Evolutionary conservation across 1,140 invertebrate species (phyloP), one percentile per base, ranked within the genome.

Genomic region (Grapholita molesta): DNA sequence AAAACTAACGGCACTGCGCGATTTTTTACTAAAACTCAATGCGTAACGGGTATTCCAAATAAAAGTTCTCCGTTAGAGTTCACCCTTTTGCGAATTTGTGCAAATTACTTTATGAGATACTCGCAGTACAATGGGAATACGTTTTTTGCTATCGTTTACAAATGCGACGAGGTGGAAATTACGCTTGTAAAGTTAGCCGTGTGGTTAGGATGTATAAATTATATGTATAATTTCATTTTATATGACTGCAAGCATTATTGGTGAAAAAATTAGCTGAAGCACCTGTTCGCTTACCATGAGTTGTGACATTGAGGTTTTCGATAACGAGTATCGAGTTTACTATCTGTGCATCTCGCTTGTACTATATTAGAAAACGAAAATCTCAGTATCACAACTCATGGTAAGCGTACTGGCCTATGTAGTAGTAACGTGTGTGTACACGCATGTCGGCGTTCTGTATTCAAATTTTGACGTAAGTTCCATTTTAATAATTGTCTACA

Each of bases 21-120:
- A 76, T 78, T 80, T 79, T 70, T 78, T 78, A 78, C 67, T 66
- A 53, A 65, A 73, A 78, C 80, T 79, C 74, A 78, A 78, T 75
- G 73, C 70, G 70, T 84, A 85, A 85, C 79, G 82, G 83, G 72
- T 79, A 73, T 84, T 75, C 74, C 69, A 78, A 82, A 83, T 76
- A 82, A 90, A 87, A 86, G 76, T 83, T 76, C 72, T 70, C 75
- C 70, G 65, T 67, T 74, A 75, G 74, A 75, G 72, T 87, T 78
- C 52, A 89, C 85, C 88, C 87, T 85, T 90, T 91, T 88, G 87
- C 86, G 77, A 91, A 88, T 88, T 89, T 91, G 84, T 79, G 86
- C 86, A 91, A 91, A 91, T 91, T 88, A 88, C 84, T 91, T 88
- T 89, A 91, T 88, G 85, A 88, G 85, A 72, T 73, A 35, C 6